A percentile compares a stretch with the other conserved stretches of the same genome.
phyloP scores from a whole-genome alignment of 2,797 vertebrate species.

The Karalla daura region DNA sequence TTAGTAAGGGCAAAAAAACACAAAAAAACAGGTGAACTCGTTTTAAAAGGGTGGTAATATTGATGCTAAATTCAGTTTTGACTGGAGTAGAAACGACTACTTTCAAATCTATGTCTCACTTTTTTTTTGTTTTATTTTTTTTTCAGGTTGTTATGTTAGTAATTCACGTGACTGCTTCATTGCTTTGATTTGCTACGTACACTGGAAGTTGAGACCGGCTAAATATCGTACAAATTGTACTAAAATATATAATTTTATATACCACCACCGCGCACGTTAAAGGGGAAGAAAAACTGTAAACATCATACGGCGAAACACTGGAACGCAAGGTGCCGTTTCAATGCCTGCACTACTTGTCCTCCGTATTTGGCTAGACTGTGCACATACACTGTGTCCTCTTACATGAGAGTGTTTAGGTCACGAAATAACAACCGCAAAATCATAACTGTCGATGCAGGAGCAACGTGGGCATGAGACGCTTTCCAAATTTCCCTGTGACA shows the following conservation, averaged over 20 bases:
- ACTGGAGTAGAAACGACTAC: neutral
- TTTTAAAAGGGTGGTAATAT: neutral
- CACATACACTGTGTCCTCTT: constrained; percentile 12
- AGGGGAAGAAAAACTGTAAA: constrained; percentile 62
- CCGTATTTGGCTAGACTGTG: constrained; percentile 62
- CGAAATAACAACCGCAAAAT: constrained; percentile 1
- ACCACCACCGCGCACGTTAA: constrained; percentile 37
- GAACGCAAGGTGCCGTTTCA: constrained; percentile 46
- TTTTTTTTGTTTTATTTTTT: constrained; percentile 13
- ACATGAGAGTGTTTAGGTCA: constrained; percentile 8
- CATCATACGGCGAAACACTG: constrained; percentile 57
- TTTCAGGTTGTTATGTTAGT: constrained; percentile 32
- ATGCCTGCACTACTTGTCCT: constrained; percentile 49
- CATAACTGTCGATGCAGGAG: constrained; percentile 18
- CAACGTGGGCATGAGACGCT: constrained; percentile 14
- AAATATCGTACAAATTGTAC: constrained; percentile 31
- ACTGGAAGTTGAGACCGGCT: constrained; percentile 32
- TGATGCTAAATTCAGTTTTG: constrained; percentile 11
- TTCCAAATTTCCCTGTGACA: constrained; percentile 11
- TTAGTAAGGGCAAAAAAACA: constrained; percentile 41
- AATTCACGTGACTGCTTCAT: constrained; percentile 17
- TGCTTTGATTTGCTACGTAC: constrained; percentile 27
- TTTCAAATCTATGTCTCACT: constrained; percentile 11
- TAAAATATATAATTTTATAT: constrained; percentile 37
- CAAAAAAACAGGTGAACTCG: neutral